phyloP scores from a whole-genome alignment of 1,140 invertebrate genomes.

The Diprion similis region DNA sequence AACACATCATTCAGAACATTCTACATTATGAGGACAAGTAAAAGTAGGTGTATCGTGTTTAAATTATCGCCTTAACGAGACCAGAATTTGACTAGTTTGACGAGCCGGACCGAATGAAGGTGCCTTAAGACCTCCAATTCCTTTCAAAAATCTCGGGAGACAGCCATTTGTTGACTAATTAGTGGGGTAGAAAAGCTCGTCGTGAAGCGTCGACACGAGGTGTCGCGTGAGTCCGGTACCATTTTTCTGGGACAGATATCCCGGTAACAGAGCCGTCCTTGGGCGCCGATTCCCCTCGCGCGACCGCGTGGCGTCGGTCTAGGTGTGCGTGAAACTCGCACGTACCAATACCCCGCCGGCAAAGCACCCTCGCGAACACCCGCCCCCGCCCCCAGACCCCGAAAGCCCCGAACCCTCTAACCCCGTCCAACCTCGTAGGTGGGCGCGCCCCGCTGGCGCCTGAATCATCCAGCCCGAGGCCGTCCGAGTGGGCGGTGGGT shows the following conservation, averaged over 20 bases:
- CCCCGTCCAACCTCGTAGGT: constrained; percentile 44
- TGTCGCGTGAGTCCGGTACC: constrained; percentile 45
- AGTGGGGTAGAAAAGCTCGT: constrained; percentile 30
- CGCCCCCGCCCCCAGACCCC: constrained; percentile 19
- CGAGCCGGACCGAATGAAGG: no score
- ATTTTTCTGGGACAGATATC: constrained; percentile 10
- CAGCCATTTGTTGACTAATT: constrained; percentile 20
- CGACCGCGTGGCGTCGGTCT: constrained; percentile 6
- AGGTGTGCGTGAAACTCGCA: neutral
- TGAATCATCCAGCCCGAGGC: constrained; percentile 59
- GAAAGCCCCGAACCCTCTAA: constrained; percentile 31
- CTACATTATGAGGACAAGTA: no score
- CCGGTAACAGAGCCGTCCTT: neutral
- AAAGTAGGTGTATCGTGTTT: no score
- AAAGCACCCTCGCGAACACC: constrained; percentile 6
- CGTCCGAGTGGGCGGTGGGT: constrained; percentile 31
- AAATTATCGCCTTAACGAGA: no score
- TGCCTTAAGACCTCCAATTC: no score
- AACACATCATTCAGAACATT: no score
- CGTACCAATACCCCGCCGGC: neutral
- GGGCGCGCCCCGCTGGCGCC: constrained; percentile 61
- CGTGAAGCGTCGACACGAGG: constrained; percentile 58
- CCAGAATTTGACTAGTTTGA: no score
- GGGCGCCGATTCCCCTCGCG: neutral
- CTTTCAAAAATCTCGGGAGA: no score